These are phyloP conservation scores for Chrosomus eos DNA, from an alignment of 2,797 vertebrate genomes.

Conservation along the genomic window DNA sequence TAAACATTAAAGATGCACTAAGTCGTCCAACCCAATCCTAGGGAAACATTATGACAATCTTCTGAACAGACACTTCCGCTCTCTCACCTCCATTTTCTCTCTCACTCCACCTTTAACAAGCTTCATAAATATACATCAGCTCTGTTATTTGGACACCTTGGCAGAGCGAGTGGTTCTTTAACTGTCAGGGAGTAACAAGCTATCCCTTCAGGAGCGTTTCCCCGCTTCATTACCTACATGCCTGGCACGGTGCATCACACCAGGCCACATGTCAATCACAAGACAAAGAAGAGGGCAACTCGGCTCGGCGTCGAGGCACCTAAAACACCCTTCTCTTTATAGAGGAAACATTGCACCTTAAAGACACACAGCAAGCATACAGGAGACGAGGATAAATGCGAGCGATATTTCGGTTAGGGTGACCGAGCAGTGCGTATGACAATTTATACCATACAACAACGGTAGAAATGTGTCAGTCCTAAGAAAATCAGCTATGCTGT, in stretches of 20 bases:
- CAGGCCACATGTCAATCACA: conserved; percentile 57
- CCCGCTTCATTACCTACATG: conserved; percentile 61
- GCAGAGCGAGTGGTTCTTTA: conserved; percentile 59
- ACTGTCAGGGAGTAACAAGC: conserved; percentile 63
- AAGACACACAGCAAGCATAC: not conserved
- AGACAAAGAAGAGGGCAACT: conserved; percentile 55
- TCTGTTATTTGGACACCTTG: conserved; percentile 55
- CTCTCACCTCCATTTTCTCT: conserved; percentile 21
- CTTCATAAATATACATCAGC: conserved; percentile 65
- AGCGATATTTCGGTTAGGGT: not conserved
- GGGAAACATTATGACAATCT: conserved; percentile 26
- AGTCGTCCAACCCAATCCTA: conserved; percentile 27
- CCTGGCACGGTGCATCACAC: conserved; percentile 55
- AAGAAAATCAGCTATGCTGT: not conserved
- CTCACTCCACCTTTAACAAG: conserved; percentile 57
- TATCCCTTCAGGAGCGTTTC: conserved; percentile 55
- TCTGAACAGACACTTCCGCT: conserved; percentile 10
- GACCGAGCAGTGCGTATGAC: not conserved
- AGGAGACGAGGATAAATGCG: not conserved
- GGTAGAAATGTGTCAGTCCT: not conserved
- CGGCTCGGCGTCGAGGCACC: conserved; percentile 15
- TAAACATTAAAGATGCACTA: conserved; percentile 45
- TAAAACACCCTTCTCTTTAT: conserved; percentile 29
- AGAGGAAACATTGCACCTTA: conserved; percentile 21
- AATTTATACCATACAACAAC: not conserved